These are phyloP conservation scores for Ceratotherium simum DNA, from an alignment of 2,113 vertebrate species.

Conservation along the genomic window DNA sequence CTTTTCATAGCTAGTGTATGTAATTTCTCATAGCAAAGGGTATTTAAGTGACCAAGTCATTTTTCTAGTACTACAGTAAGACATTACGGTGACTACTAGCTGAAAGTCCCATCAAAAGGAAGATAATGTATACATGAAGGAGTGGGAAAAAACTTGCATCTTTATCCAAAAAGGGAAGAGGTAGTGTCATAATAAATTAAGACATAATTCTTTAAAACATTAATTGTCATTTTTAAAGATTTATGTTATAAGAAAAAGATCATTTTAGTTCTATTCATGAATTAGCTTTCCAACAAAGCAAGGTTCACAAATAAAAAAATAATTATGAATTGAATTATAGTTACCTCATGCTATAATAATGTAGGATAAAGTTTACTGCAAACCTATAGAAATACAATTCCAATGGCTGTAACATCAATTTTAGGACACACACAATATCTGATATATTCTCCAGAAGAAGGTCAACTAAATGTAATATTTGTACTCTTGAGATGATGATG, in stretches of 20 bases:
- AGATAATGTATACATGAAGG: neutral
- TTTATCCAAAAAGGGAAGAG: neutral
- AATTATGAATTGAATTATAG: neutral
- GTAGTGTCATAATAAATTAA: neutral
- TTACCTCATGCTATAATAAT: neutral
- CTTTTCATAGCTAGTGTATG: neutral
- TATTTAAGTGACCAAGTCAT: neutral
- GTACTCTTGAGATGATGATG: neutral
- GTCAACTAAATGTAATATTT: neutral
- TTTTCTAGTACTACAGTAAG: neutral
- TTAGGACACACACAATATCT: neutral
- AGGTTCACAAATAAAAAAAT: neutral
- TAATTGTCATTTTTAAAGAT: neutral
- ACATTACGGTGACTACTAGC: neutral
- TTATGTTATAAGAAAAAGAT: neutral
- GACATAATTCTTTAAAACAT: neutral
- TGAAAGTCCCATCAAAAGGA: neutral
- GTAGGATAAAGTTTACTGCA: neutral
- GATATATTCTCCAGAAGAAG: neutral
- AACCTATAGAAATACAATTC: neutral
- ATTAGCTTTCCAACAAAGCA: neutral
- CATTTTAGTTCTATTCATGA: neutral
- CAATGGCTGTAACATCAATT: neutral
- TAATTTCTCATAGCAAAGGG: neutral
- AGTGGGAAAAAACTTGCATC: neutral